These are phyloP conservation scores for Corbicula japonica DNA, from an alignment of 2,888 invertebrate genomes.

Conservation along the genomic window DNA sequence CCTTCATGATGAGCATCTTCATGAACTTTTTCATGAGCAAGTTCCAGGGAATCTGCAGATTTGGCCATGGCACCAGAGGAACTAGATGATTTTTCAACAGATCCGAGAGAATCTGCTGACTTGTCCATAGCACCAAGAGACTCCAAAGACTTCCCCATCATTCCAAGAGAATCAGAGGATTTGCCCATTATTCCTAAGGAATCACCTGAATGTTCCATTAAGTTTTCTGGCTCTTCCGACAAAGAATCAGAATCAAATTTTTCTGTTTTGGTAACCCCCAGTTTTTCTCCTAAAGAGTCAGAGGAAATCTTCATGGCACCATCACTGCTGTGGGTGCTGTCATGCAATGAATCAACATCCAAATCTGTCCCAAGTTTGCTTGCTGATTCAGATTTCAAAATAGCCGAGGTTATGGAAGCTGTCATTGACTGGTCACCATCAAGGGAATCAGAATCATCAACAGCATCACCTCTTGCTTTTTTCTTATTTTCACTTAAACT, in stretches of 20 bases:
- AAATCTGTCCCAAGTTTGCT: constrained; percentile 67
- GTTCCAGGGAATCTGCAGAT: constrained; percentile 78
- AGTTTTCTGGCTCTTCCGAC: constrained; percentile 62
- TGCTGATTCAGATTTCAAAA: constrained; percentile 72
- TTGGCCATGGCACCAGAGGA: constrained; percentile 66
- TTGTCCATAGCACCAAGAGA: constrained; percentile 73
- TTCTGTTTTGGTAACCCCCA: constrained; percentile 54
- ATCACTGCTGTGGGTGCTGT: constrained; percentile 74
- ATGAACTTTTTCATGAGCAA: constrained; percentile 60
- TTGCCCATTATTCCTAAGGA: constrained; percentile 41
- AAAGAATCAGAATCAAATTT: constrained; percentile 77
- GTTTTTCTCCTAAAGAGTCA: constrained; percentile 76
- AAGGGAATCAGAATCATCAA: constrained; percentile 80
- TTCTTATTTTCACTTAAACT: constrained; percentile 79
- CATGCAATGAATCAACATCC: constrained; percentile 80
- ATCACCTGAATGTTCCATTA: constrained; percentile 77
- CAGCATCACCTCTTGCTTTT: constrained; percentile 66
- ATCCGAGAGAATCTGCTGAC: constrained; percentile 70
- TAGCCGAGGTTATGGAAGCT: constrained; percentile 81
- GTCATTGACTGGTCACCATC: constrained; percentile 81
- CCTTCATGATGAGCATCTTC: constrained; percentile 47
- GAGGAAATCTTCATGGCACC: constrained; percentile 82
- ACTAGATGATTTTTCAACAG: constrained; percentile 30
- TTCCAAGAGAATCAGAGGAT: constrained; percentile 30
- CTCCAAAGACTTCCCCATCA: constrained; percentile 27